Base-by-base conservation (phyloP, 2,797 vertebrate species). In the Lagorchestes hirsutus region DNA sequence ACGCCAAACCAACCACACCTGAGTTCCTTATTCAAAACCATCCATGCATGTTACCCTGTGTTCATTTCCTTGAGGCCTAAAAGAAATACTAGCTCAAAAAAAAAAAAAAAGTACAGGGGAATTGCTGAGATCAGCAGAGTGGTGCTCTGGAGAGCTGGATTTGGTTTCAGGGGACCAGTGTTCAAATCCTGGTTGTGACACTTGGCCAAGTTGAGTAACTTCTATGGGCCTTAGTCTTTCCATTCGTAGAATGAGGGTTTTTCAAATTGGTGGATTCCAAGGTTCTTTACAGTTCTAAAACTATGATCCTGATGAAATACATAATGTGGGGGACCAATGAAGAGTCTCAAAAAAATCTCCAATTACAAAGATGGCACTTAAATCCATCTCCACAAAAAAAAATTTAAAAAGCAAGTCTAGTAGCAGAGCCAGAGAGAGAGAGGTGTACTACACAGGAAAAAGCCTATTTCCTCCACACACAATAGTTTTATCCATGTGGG, bases 41-140 rank as follows among this genome's bases (percentile, higher is more conserved):
- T 52, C 52, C 58, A 95, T 96, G 94, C 50, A 96, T 95, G 94
- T 93, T 94, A 97, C 95, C 90, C 67, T 91, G 24, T 93, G 46
- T 54, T 40, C 96, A 90, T 97, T 40, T 94, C 90, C 93, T 58
- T 24, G 2, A 40, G 29, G 40, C 93, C 96, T 92, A 96, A 97
- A 92, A 67, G 62, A 55, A 92, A 29, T 90, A 46, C 90, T 82
- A 18, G 11, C 11, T 67, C 0, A 54, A n/a, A 28, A 90, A 34
- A 52, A 16, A n/a, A 16, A 67, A n/a, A 90, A 67, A 87, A 46
- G 56, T 8, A 12, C 1, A 74, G 67, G 1, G 5, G n/a, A 40
- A 40, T 67, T 74, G 67, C 16, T 40, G 6, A 74, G 67, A 74
- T 0, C 62, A 67, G 34, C 34, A 67, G 4, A 16, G 22, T 46